Evolutionary conservation across 2,113 vertebrate genomes (phyloP).

Genomic region (Origma solitaria): DNA sequence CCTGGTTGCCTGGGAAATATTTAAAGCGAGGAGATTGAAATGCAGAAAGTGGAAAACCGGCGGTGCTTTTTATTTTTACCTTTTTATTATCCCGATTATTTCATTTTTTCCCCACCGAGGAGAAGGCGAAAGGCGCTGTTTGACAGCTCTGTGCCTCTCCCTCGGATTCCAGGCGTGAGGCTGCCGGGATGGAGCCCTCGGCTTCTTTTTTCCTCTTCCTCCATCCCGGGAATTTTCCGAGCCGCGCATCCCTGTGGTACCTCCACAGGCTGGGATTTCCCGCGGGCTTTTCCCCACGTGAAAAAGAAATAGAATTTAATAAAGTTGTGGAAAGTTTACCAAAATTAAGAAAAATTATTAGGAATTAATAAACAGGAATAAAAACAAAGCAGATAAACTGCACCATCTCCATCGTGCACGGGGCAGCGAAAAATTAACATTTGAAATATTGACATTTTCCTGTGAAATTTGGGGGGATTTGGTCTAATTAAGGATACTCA

Average conservation of each 20-base stretch:
- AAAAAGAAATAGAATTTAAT: background rate
- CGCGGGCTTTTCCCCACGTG: accelerated
- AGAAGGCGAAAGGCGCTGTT: background rate
- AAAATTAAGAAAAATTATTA: background rate
- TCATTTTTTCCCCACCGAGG: accelerated
- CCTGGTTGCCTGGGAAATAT: background rate
- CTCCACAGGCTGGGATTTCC: background rate
- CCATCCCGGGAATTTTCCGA: background rate
- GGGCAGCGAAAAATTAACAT: background rate
- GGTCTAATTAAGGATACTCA: background rate
- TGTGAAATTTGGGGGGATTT: accelerated
- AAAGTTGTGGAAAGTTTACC: background rate
- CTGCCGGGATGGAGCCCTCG: background rate
- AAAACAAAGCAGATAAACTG: background rate
- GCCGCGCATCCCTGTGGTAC: background rate
- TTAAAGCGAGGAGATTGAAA: background rate
- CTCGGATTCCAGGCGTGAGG: background rate
- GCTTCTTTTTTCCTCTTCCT: background rate
- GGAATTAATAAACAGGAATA: background rate
- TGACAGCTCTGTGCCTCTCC: background rate
- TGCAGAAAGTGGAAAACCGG: background rate
- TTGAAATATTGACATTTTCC: background rate
- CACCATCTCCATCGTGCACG: accelerated
- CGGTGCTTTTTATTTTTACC: background rate
- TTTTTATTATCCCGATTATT: background rate